Base-by-base conservation (phyloP, 2,113 vertebrate species). In the Cyanistes caeruleus region DNA sequence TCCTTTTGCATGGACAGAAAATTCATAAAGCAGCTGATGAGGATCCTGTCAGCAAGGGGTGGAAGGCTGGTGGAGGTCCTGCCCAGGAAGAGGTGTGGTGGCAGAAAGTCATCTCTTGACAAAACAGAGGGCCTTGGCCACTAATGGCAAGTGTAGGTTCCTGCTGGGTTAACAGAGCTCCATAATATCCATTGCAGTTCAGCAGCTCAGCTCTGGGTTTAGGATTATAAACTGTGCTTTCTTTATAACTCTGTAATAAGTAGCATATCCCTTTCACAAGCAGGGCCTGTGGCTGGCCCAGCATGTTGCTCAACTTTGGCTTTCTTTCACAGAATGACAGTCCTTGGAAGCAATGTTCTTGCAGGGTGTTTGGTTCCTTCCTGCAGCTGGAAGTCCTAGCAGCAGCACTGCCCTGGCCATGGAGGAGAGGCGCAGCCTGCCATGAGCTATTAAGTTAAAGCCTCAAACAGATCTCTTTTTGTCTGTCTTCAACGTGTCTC, bases 321-420 rank as follows among this genome's bases (percentile, higher is more conserved):
- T 95, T 74, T 67, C 52, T 81, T 92, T 67, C 90, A 30, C 44
- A 87, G 89, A 78, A 85, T 60, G 81, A 78, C 74, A 78, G 44
- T 93, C 58, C 69, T 92, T 87, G 95, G 81, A 88, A 96, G 78
- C 83, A 51, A 8, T 84, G 52, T 91, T 97, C 48, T 91, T 97
- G 44, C 70, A 79, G 90, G 78, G 67, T 79, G 77, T 90, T 95
- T 74, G 75, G 68, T 91, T 96, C 82, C 80, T 88, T 89, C 91
- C 79, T 7, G 21, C 75, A 86, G 84, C 93, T 97, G 91, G 76
- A 68, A 86, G 67, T 93, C 79, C 74, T 53, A 84, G 81, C 82
- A 95, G 74, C 90, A 87, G 93, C 74, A 62, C 62, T 86, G 22
- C 59, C 73, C 80, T 95, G 93, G 65, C 79, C 70, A 88, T 53